Evolutionary conservation across 2,888 invertebrate species (phyloP).

Genomic region (Trichogramma dendrolimi): DNA sequence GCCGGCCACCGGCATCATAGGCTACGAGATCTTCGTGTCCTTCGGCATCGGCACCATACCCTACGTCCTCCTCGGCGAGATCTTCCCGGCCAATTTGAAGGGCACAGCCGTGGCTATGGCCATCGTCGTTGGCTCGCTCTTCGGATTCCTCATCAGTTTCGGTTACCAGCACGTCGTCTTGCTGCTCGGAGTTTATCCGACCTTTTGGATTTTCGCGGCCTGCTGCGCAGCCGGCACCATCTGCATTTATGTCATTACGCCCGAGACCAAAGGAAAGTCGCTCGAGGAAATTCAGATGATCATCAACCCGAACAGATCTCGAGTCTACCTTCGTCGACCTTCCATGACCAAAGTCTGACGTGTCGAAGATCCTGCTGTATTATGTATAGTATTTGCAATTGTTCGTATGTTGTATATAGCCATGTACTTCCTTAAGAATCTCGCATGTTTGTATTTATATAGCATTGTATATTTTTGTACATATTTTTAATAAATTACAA

Average conservation of each 20-base stretch:
- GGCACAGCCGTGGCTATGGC: constrained; percentile 64
- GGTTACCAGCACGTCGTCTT: constrained; percentile 58
- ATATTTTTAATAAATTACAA: too few relatives aligned
- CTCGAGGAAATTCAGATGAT: constrained; percentile 57
- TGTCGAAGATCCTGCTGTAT: too few relatives aligned
- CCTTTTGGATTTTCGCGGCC: constrained; percentile 58
- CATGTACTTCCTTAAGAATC: too few relatives aligned
- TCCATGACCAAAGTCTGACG: background rate
- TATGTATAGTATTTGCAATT: too few relatives aligned
- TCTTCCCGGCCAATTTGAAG: constrained; percentile 63
- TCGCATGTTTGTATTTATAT: too few relatives aligned
- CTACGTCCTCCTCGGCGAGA: constrained; percentile 62
- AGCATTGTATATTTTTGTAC: too few relatives aligned
- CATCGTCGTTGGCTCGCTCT: constrained; percentile 59
- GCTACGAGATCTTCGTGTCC: constrained; percentile 62
- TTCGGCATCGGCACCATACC: constrained; percentile 63
- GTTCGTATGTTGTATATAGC: too few relatives aligned
- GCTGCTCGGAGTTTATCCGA: constrained; percentile 55
- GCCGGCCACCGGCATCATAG: constrained; percentile 59
- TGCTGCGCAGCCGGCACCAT: constrained; percentile 56
- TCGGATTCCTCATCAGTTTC: constrained; percentile 60
- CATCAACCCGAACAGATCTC: constrained; percentile 33
- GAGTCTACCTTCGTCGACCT: background rate
- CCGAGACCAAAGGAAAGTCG: constrained; percentile 62
- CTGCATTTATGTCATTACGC: constrained; percentile 56